These are phyloP conservation scores for Rallus crepitans DNA, from an alignment of 2,797 vertebrate species.

Conservation along the genomic window DNA sequence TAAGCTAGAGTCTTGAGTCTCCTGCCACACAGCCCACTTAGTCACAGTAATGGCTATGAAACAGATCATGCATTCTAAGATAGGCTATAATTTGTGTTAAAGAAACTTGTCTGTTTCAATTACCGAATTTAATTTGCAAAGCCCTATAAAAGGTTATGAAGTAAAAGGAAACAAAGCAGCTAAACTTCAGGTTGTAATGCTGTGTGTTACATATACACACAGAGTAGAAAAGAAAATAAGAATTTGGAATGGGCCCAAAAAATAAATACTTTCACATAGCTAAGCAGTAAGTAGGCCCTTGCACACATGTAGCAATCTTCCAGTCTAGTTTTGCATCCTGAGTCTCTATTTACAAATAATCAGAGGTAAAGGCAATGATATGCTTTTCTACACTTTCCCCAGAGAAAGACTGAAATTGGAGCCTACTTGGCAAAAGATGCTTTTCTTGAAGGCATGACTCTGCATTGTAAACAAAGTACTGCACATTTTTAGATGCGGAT, in stretches of 20 bases:
- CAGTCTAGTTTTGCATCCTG: not conserved
- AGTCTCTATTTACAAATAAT: not conserved
- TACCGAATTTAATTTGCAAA: slow-evolving; percentile 68
- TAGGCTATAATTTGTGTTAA: slow-evolving; percentile 65
- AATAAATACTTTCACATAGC: not conserved
- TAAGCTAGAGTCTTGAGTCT: slow-evolving; percentile 53
- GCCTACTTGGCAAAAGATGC: not conserved
- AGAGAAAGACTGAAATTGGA: not conserved
- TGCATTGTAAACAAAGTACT: not conserved
- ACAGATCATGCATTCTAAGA: slow-evolving; percentile 67
- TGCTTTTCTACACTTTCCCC: not conserved
- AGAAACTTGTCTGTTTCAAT: slow-evolving; percentile 71
- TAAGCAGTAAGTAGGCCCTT: not conserved
- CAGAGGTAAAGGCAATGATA: not conserved
- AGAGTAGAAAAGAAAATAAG: not conserved
- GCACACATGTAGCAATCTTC: not conserved
- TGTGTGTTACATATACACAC: not conserved
- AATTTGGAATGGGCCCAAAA: not conserved
- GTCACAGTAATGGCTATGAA: slow-evolving; percentile 63
- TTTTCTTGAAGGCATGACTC: not conserved
- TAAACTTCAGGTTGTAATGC: slow-evolving; percentile 10
- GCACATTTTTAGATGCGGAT: not conserved
- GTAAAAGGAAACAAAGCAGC: slow-evolving; percentile 33
- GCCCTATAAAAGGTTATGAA: slow-evolving; percentile 60
- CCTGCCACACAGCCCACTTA: slow-evolving; percentile 60